Evolutionary conservation across 2,113 vertebrate genomes (phyloP).

Genomic region (Myxocyprinus asiaticus): DNA sequence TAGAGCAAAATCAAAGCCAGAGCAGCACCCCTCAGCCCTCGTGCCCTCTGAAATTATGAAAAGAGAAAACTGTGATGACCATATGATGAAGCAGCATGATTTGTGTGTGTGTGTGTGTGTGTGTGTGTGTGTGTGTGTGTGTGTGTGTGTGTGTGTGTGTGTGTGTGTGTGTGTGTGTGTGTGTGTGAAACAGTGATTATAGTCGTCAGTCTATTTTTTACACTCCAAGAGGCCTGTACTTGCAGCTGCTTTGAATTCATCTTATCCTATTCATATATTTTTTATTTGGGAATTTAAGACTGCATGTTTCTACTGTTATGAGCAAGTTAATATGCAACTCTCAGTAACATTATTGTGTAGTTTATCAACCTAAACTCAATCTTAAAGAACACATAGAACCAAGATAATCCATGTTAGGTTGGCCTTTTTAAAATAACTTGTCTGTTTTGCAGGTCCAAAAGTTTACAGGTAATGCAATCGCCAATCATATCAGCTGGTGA

Average conservation of each 20-base stretch:
- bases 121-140: too few relatives aligned
- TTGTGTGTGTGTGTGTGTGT: conserved; percentile 25
- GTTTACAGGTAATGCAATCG: conserved; percentile 5
- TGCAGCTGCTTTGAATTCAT: neutral
- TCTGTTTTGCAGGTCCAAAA: conserved; percentile 1
- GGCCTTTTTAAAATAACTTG: too few relatives aligned
- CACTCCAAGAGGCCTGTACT: neutral
- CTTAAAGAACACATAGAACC: too few relatives aligned
- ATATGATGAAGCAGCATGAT: conserved; percentile 36
- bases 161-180: too few relatives aligned
- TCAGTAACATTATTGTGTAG: too few relatives aligned
- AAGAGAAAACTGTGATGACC: conserved; percentile 45
- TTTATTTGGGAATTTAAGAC: neutral
- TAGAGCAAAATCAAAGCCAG: conserved; percentile 79
- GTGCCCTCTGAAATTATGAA: conserved; percentile 48
- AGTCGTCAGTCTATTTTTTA: neutral
- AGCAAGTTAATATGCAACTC: too few relatives aligned
- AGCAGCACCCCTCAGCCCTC: conserved; percentile 61
- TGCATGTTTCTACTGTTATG: too few relatives aligned
- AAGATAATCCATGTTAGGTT: too few relatives aligned
- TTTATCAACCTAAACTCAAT: too few relatives aligned
- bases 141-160: too few relatives aligned
- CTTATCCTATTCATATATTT: neutral
- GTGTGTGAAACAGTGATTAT: conserved; percentile 14
- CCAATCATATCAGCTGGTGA: conserved; percentile 28